These are phyloP conservation scores for Altica lythri DNA, from an alignment of 2,888 invertebrate genomes.

Conservation along the genomic window DNA sequence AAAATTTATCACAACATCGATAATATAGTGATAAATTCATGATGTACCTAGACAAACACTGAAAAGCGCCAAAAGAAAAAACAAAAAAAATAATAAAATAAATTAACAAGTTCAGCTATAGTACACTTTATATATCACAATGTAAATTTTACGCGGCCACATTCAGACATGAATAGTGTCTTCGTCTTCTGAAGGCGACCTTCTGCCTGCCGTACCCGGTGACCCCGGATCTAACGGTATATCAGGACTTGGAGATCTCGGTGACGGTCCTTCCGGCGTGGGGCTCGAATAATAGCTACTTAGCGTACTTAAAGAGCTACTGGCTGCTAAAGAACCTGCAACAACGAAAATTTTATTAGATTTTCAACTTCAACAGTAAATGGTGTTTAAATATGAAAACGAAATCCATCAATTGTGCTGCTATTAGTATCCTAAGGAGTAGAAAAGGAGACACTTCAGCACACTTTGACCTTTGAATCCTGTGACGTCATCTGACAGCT, in stretches of 20 bases:
- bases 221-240: conserved; percentile 67
- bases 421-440: no score
- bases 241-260: conserved; percentile 58
- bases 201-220: conserved; percentile 58
- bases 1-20: neutral
- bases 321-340: conserved; percentile 67
- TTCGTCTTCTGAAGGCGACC: conserved; percentile 63
- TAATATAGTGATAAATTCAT: neutral
- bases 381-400: no score
- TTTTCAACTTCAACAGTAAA: no score
- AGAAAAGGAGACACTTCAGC: no score
- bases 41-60: conserved; percentile 49
- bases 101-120: conserved; percentile 53
- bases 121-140: conserved; percentile 53
- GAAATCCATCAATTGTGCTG: no score
- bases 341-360: conserved; percentile 5
- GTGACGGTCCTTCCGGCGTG: conserved; percentile 62
- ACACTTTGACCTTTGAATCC: no score
- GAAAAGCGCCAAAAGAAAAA: conserved; percentile 50
- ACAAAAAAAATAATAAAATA: no score
- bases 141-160: conserved; percentile 36
- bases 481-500: no score
- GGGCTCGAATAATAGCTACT: conserved; percentile 64
- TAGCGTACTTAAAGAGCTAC: conserved; percentile 65
- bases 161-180: conserved; percentile 67